Conservation (phyloP, 2,797 vertebrate species). For the Cuniculus paca region DNA sequence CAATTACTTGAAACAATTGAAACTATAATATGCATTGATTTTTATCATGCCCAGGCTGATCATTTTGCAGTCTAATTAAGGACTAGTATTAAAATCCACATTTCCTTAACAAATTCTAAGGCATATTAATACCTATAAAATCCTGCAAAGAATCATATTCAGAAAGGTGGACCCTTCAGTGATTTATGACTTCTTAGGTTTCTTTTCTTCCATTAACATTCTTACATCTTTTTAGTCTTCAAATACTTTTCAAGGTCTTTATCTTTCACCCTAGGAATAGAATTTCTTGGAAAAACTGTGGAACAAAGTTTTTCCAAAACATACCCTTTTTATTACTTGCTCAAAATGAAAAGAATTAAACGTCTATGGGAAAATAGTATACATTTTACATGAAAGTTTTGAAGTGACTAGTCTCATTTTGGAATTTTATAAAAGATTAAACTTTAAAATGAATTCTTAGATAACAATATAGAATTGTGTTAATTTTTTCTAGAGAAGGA, state of each 20-base stretch:
- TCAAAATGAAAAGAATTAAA: not conserved
- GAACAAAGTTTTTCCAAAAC: conserved; percentile 21
- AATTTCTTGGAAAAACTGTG: not conserved
- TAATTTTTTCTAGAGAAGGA: not conserved
- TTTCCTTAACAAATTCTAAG: conserved; percentile 51
- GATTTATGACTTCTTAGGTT: conserved; percentile 61
- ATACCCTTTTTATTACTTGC: not conserved
- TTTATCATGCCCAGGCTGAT: not conserved
- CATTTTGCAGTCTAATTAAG: conserved; percentile 49
- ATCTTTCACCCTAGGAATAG: conserved; percentile 35
- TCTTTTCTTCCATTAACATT: conserved; percentile 57
- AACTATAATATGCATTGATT: not conserved
- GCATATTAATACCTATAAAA: conserved; percentile 6
- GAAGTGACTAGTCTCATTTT: not conserved
- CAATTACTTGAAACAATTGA: not conserved
- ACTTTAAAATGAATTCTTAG: not conserved
- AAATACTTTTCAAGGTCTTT: conserved; percentile 54
- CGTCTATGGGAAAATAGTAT: not conserved
- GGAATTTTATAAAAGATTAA: not conserved
- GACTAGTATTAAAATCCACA: conserved; percentile 32
- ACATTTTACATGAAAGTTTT: not conserved
- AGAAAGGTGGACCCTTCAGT: not conserved
- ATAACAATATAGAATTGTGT: not conserved
- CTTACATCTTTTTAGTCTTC: conserved; percentile 40
- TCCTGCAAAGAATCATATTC: not conserved